phyloP scores from a whole-genome alignment of 2,797 vertebrate genomes.

The Crocodylus rhombifer region DNA sequence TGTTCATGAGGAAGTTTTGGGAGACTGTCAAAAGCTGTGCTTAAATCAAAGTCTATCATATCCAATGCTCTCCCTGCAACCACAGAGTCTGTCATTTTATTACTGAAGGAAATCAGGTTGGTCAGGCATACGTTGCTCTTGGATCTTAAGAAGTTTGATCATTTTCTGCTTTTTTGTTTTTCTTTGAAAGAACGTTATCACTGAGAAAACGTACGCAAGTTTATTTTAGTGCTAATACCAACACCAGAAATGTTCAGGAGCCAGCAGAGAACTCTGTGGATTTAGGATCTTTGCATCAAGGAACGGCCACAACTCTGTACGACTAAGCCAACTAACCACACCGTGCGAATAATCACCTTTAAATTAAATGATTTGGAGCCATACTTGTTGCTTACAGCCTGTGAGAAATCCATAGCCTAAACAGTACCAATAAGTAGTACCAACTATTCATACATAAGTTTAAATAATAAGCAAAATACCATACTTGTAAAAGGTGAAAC shows the following conservation, averaged over 20 bases:
- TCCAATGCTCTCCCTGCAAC: no score
- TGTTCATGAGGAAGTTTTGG: no score
- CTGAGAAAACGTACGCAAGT: neutral
- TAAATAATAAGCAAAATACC: neutral
- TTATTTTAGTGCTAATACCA: neutral
- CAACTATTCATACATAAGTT: neutral
- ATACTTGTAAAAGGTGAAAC: neutral
- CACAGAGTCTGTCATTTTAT: no score
- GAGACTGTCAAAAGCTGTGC: no score
- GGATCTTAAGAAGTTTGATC: neutral
- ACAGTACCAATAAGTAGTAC: neutral
- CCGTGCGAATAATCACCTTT: neutral
- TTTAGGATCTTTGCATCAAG: neutral
- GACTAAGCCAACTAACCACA: neutral
- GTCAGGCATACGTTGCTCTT: no score
- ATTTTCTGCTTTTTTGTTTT: neutral
- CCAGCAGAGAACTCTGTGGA: neutral
- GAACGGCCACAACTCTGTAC: neutral
- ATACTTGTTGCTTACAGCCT: neutral
- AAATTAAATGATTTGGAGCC: slow-evolving; percentile 22
- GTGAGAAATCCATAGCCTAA: slow-evolving; percentile 30
- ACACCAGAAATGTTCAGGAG: neutral
- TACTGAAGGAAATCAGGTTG: no score
- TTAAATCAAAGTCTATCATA: no score
- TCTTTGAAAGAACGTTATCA: neutral